Conservation (phyloP, 2,113 vertebrate genomes). For the Zeus faber region DNA sequence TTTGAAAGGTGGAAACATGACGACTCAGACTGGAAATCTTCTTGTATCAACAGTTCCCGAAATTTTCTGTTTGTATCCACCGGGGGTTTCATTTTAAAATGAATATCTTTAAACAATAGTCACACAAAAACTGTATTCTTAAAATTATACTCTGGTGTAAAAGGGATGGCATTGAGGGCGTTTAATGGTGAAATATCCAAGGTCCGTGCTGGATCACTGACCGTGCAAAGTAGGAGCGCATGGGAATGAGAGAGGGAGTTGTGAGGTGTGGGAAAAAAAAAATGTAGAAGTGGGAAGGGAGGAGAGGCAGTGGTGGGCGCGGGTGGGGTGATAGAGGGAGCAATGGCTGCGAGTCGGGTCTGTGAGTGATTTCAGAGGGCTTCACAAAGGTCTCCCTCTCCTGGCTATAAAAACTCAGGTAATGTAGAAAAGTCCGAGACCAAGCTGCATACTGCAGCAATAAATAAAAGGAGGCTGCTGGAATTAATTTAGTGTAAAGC, state of each 20-base stretch:
- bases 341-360: conserved; percentile 31
- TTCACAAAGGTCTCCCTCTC: conserved; percentile 59
- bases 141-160: no score
- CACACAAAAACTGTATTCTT: no score
- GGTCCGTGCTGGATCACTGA: conserved; percentile 23
- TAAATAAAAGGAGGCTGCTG: conserved; percentile 72
- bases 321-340: conserved; percentile 18
- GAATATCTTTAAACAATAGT: neutral
- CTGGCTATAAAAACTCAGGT: conserved; percentile 52
- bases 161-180: conserved; percentile 13
- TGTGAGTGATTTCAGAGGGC: conserved; percentile 60
- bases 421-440: conserved; percentile 59
- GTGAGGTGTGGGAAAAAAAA: conserved; percentile 9
- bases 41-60: neutral
- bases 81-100: conserved; percentile 22
- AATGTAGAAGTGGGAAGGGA: neutral
- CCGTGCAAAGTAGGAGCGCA: conserved; percentile 19
- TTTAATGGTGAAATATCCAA: conserved; percentile 14
- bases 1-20: no score
- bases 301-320: neutral
- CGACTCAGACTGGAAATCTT: neutral
- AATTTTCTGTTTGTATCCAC: no score
- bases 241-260: conserved; percentile 19
- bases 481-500: conserved; percentile 66
- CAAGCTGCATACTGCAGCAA: conserved; percentile 56